phyloP scores from a whole-genome alignment of 2,797 vertebrate genomes.

The Micropoecilia bifurca region DNA sequence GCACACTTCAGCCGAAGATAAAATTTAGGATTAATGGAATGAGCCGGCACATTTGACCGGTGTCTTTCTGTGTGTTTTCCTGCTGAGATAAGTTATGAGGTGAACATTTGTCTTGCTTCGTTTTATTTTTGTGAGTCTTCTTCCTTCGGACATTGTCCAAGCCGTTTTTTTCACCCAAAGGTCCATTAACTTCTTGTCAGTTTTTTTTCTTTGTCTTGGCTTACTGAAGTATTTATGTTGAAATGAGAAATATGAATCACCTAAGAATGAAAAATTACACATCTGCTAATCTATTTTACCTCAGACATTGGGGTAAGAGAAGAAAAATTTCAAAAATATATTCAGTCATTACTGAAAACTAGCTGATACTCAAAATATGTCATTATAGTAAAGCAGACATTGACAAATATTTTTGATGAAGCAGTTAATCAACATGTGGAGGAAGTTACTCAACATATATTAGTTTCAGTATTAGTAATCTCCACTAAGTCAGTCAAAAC shows the following conservation, averaged over 20 bases:
- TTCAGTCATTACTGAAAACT: slow-evolving; percentile 17
- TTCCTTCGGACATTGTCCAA: slow-evolving; percentile 44
- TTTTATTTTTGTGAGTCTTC: slow-evolving; percentile 49
- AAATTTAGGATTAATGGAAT: slow-evolving; percentile 45
- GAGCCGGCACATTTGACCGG: slow-evolving; percentile 46
- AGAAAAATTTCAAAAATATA: slow-evolving; percentile 13
- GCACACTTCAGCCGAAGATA: slow-evolving; percentile 8
- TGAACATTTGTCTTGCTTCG: slow-evolving; percentile 49
- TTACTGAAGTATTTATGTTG: slow-evolving; percentile 33
- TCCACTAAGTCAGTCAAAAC: slow-evolving; percentile 4
- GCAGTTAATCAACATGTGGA: not conserved
- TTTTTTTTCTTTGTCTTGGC: slow-evolving; percentile 36
- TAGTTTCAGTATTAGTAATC: not conserved
- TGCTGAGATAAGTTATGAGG: slow-evolving; percentile 45
- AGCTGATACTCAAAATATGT: too few species aligned
- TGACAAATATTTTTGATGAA: slow-evolving; percentile 8
- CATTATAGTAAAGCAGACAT: slow-evolving; percentile 23
- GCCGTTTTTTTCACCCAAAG: slow-evolving; percentile 10
- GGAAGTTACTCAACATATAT: not conserved
- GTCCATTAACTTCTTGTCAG: slow-evolving; percentile 56
- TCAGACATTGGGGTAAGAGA: not conserved
- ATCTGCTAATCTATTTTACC: slow-evolving; percentile 38
- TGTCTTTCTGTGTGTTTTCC: slow-evolving; percentile 39
- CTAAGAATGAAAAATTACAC: slow-evolving; percentile 47
- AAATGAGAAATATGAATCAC: slow-evolving; percentile 40